Conservation (phyloP, 35 echinoderm and acorn worm genomes). For the Hemicentrotus pulcherrimus region DNA sequence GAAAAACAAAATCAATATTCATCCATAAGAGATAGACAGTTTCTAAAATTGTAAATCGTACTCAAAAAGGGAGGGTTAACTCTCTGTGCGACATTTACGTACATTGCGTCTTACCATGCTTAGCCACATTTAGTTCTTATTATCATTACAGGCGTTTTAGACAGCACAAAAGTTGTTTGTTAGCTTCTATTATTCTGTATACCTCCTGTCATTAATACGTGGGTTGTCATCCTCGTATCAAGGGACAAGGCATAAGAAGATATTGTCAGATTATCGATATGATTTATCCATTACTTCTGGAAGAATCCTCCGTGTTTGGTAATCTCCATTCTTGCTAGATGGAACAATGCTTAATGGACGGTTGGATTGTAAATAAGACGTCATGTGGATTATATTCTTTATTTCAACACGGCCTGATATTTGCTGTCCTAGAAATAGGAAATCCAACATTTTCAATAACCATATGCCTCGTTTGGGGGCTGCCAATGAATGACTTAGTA, state of each 20-base stretch:
- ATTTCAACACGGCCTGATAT: background rate
- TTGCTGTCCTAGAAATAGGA: background rate
- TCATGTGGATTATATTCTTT: background rate
- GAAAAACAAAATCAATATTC: no score
- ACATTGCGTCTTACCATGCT: background rate
- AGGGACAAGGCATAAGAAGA: background rate
- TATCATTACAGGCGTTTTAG: background rate
- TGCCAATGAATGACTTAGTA: background rate
- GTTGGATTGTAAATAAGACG: background rate
- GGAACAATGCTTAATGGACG: background rate
- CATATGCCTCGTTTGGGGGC: background rate
- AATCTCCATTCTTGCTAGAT: background rate
- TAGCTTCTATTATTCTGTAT: background rate
- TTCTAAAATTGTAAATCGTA: no score
- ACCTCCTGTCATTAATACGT: background rate
- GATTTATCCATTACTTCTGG: background rate
- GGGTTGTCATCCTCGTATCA: background rate
- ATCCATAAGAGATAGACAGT: no score
- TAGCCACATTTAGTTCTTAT: background rate
- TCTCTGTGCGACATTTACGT: background rate
- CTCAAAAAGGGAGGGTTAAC: background rate
- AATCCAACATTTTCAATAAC: background rate
- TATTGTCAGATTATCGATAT: slow-evolving; percentile 6
- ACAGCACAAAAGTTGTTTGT: background rate
- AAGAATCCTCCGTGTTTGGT: background rate